Conservation (phyloP, 2,113 vertebrate species). For the Astatoreochromis straeleni region DNA sequence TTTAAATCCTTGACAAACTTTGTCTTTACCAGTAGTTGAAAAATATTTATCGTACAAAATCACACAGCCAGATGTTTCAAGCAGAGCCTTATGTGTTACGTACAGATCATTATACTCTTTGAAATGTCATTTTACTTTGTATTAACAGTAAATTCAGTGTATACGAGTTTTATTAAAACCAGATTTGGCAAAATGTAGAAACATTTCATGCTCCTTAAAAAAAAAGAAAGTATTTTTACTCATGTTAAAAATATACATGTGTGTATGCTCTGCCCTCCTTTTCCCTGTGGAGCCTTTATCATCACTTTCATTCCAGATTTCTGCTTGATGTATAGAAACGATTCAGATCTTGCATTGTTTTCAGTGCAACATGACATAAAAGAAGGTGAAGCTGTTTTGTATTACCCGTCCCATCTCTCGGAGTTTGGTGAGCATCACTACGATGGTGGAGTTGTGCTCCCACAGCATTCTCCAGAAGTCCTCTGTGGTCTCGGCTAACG, state of each 20-base stretch:
- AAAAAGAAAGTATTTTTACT: neutral
- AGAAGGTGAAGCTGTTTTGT: neutral
- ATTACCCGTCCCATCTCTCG: slow-evolving; percentile 92
- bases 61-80: neutral
- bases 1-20: neutral
- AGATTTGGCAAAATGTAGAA: neutral
- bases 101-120: neutral
- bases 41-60: neutral
- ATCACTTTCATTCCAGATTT: neutral
- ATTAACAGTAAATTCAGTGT: neutral
- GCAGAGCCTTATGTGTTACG: neutral
- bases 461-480: slow-evolving; percentile 99
- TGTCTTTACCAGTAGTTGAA: neutral
- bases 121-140: neutral
- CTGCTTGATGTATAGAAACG: neutral
- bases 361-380: neutral
- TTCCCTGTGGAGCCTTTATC: neutral
- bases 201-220: neutral
- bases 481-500: slow-evolving; percentile 89
- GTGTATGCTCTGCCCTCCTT: accelerated
- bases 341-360: neutral
- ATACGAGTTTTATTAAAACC: accelerated
- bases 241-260: neutral
- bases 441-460: slow-evolving; percentile 97
- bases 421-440: slow-evolving; percentile 96